These are phyloP conservation scores for Scelioninae gen. 2 DNA, from an alignment of 2,888 invertebrate genomes.

Conservation along the genomic window DNA sequence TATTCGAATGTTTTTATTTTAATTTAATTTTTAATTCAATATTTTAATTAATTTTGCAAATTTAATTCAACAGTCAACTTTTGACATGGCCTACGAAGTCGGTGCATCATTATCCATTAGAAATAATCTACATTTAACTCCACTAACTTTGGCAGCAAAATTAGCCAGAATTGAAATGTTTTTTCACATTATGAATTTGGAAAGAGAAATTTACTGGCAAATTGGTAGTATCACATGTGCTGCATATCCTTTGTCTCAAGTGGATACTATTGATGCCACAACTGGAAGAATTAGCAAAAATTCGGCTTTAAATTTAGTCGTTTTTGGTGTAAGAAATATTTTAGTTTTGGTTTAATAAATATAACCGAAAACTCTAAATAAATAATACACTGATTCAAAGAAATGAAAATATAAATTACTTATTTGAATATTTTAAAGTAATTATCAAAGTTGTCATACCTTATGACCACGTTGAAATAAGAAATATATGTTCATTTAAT, in stretches of 20 bases:
- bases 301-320: conserved; percentile 95
- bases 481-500: too few species aligned
- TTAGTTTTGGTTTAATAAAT: too few species aligned
- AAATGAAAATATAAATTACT: too few species aligned
- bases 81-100: conserved; percentile 95
- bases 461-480: too few species aligned
- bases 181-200: conserved; percentile 96
- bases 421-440: too few species aligned
- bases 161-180: conserved; percentile 96
- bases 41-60: too few species aligned
- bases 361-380: too few species aligned
- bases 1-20: too few species aligned
- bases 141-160: conserved; percentile 94
- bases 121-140: conserved; percentile 92
- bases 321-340: conserved; percentile 90
- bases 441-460: too few species aligned
- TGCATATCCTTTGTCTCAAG: conserved; percentile 95
- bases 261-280: conserved; percentile 95
- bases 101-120: conserved; percentile 91
- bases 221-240: conserved; percentile 97
- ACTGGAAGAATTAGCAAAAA: conserved; percentile 96
- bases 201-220: conserved; percentile 98
- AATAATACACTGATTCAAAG: too few species aligned
- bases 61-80: conserved; percentile 82
- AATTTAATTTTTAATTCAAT: too few species aligned